Base-by-base conservation (phyloP, 2,888 invertebrate species). In the Ennomos erosarius region DNA sequence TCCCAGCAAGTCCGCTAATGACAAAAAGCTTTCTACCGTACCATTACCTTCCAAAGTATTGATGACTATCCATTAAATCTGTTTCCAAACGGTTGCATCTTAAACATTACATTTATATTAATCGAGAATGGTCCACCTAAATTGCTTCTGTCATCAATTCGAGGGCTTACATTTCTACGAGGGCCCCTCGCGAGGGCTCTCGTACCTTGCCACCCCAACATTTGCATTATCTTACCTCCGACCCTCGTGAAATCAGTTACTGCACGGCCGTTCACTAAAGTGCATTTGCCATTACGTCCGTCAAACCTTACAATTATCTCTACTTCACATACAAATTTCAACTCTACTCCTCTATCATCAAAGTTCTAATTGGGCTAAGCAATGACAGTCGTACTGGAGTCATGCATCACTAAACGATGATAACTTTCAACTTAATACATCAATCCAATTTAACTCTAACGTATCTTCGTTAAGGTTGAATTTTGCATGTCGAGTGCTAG, bases 151-250 rank as follows among this genome's bases (percentile, higher is more conserved):
- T 89, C 90, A 88, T 87, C 89, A 84, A 81, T 78, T 76, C 71
- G 73, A 69, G 74, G 74, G 75, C 74, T 71, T 60, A 62, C 65
- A 55, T 52, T 68, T 59, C 63, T 62, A 67, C 64, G 69, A 75
- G 75, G 75, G 59, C 51, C 51, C 52, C 50, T 42, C 38, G 26
- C 54, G 36, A 36, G 45, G 45, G 73, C 71, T 67, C 75, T 74
- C 71, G 76, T 59, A 57, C 59, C 73, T 77, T 73, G 74, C 78
- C 79, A 79, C 70, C 75, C 73, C 73, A 70, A 86, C 85, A 89
- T 89, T 90, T 90, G 90, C 87, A 90, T 89, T 90, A 88, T 88
- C 90, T 90, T 88, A 89, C 89, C 88, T 90, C 76, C 78, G 72
- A 79, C 87, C 88, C 88, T 82, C 82, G 71, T 79, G 68, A 79